Evolutionary conservation across 2,888 invertebrate species (phyloP).

Genomic region (Eupeodes latifasciatus): DNA sequence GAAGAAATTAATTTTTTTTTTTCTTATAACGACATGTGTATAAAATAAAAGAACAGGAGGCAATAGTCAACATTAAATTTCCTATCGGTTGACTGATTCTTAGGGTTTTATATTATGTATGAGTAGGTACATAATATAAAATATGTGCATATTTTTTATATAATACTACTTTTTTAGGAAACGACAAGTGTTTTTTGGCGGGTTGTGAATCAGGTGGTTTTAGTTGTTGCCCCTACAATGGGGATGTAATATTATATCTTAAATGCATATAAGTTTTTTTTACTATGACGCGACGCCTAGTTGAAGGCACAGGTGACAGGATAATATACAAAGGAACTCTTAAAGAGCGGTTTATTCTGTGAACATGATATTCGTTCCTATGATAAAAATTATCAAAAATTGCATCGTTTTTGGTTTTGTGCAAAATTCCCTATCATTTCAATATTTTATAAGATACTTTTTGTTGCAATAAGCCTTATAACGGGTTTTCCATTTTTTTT

Average conservation of each 20-base stretch:
- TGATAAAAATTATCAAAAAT: too few species aligned
- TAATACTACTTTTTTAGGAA: neutral
- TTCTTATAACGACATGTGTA: conserved; percentile 33
- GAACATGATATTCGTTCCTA: too few species aligned
- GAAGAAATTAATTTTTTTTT: neutral
- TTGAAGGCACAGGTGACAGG: neutral
- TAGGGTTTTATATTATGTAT: neutral
- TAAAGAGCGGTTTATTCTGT: neutral
- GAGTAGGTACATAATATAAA: neutral
- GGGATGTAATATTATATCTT: neutral
- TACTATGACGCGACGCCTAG: neutral
- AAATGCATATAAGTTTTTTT: neutral
- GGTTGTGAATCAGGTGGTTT: conserved; percentile 62
- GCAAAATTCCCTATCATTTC: too few species aligned
- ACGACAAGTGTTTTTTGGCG: conserved; percentile 71
- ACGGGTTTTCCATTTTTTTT: too few species aligned
- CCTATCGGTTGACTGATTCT: conserved; percentile 64
- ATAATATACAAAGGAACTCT: neutral
- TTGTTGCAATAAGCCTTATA: too few species aligned
- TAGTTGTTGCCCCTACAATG: conserved; percentile 6
- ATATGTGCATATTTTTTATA: neutral
- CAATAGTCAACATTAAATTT: conserved; percentile 45
- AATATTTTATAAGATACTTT: too few species aligned
- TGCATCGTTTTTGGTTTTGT: too few species aligned
- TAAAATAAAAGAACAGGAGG: conserved; percentile 33